These are phyloP conservation scores for Mus caroli DNA, from an alignment of 2,797 vertebrate species.

Conservation along the genomic window DNA sequence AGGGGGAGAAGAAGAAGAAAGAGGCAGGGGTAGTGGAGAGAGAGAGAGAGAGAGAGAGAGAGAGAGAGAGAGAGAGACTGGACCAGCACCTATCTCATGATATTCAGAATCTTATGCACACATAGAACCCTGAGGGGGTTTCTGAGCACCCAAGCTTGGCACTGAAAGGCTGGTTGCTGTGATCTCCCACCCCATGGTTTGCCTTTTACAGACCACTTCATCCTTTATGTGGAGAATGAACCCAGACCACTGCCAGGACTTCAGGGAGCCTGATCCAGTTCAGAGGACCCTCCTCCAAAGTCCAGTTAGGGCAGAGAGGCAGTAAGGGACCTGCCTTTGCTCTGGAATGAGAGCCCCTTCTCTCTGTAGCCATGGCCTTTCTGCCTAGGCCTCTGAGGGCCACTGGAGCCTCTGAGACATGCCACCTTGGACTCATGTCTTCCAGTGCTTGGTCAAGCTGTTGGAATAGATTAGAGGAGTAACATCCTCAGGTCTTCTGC, in stretches of 20 bases:
- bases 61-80: not conserved
- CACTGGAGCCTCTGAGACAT: not conserved
- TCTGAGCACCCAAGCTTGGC: not conserved
- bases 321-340: not conserved
- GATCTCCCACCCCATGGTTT: too few relatives aligned
- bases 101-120: not conserved
- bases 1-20: not conserved
- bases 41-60: accelerated
- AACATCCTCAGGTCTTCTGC: not conserved
- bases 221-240: too few relatives aligned
- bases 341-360: not conserved
- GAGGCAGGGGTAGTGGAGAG: too few relatives aligned
- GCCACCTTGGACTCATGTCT: not conserved
- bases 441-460: not conserved
- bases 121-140: not conserved
- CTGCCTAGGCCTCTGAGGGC: not conserved
- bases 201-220: not conserved
- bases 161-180: not conserved
- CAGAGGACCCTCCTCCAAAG: not conserved
- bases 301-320: not conserved
- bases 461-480: not conserved
- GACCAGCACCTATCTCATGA: not conserved
- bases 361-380: not conserved
- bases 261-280: not conserved
- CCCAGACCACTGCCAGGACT: not conserved